These are phyloP conservation scores for Scrobipalpa costella DNA, from an alignment of 2,888 invertebrate species.

Conservation along the genomic window DNA sequence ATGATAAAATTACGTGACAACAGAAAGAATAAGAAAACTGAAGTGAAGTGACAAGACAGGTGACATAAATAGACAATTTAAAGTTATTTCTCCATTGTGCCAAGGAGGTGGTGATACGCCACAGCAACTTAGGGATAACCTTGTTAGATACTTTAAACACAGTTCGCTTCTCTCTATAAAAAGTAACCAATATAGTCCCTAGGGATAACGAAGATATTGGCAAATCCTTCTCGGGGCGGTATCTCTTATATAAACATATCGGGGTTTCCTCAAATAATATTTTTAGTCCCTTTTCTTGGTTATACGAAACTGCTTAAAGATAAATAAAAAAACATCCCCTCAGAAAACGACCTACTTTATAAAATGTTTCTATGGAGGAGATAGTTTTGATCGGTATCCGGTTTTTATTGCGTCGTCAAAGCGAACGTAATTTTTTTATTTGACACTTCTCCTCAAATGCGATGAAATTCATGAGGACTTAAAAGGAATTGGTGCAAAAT, in stretches of 20 bases:
- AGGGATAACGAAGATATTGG: constrained; percentile 28
- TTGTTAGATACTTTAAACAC: constrained; percentile 5
- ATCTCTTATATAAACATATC: constrained; percentile 37
- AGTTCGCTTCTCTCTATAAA: constrained; percentile 20
- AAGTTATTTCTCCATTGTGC: too few species aligned
- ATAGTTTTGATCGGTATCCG: not conserved
- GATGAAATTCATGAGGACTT: constrained; percentile 5
- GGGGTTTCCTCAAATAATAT: constrained; percentile 34
- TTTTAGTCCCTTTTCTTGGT: constrained; percentile 24
- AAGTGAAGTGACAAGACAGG: too few species aligned
- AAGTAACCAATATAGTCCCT: constrained; percentile 23
- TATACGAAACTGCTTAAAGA: constrained; percentile 19
- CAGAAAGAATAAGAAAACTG: too few species aligned
- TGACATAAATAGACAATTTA: too few species aligned
- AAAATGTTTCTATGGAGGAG: not conserved
- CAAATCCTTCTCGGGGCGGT: constrained; percentile 30
- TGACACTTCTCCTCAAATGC: constrained; percentile 3
- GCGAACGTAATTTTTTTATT: constrained; percentile 11
- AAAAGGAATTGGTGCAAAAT: not conserved
- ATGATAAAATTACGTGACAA: too few species aligned
- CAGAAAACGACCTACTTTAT: not conserved
- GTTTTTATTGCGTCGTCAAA: constrained; percentile 19
- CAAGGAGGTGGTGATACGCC: too few species aligned
- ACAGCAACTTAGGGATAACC: not conserved
- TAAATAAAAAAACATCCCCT: constrained; percentile 18